Evolutionary conservation across 2,797 vertebrate genomes (phyloP), one percentile per base, ranked within the genome.

Genomic region (Catamblyrhynchus diadema): DNA sequence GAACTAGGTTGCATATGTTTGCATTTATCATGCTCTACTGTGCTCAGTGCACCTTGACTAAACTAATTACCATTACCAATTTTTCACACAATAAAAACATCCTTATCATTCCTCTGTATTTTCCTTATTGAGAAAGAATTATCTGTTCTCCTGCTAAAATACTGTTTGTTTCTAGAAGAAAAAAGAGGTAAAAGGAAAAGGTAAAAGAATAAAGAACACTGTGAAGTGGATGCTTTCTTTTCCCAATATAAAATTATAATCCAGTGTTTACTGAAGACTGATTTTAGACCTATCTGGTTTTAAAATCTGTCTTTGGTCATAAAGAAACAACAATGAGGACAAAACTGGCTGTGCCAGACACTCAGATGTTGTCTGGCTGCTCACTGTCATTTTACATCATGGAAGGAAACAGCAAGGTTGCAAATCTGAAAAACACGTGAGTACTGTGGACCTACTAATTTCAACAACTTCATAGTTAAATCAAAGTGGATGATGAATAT

Each of bases 1-100:
- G 85, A 95, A 92, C 48, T 94, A 77, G 41, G 22, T 73, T 95
- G 69, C 84, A 69, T 53, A 59, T 69, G 9, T 91, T 94, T 93
- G 17, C 70, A 86, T 95, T 97, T 74, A 37, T 81, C 70, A 69
- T 88, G 66, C 50, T 88, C 27, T 66, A 32, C 27, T 70, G 45
- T 94, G 20, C 12, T 77, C 79, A 54, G 53, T 93, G 24, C 39
- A 86, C 42, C 39, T 85, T 97, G 57, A 89, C 85, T 93, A 81
- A 87, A 59, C 61, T 86, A 93, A 84, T 66, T 91, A 78, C 44
- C 61, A 92, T 37, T 59, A 65, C n/a, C 24, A n/a, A 25, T 79
- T 87, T 86, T 94, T 91, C 65, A 27, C 72, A 54, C 35, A 81
- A 93, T 88, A 89, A 92, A 51, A 37, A 23, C 50, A 74, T 27